Conservation (phyloP, 2,113 vertebrate species). For the Eubucco bourcierii region DNA sequence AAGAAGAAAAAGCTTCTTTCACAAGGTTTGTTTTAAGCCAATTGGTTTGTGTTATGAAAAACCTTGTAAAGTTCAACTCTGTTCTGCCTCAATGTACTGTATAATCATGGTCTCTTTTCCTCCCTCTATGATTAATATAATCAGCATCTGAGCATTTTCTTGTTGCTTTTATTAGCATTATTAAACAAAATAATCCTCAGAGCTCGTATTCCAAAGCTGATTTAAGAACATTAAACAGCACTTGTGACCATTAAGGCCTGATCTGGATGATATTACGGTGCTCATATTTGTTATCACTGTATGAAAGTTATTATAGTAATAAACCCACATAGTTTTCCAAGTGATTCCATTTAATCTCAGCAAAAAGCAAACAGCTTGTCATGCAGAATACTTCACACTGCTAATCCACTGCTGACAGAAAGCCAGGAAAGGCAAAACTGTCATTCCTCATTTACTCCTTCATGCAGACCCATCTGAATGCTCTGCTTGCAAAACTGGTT, state of each 20-base stretch:
- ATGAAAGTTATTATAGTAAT: slow-evolving; percentile 62
- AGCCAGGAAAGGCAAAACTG: background rate
- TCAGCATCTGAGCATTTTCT: slow-evolving; percentile 17
- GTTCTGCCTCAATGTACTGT: background rate
- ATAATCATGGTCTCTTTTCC: background rate
- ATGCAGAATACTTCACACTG: slow-evolving; percentile 28
- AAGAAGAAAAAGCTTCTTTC: background rate
- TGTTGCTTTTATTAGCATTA: slow-evolving; percentile 53
- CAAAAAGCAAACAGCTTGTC: slow-evolving; percentile 59
- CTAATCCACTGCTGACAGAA: background rate
- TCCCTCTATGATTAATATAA: background rate
- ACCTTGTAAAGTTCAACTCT: background rate
- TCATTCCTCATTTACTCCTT: background rate
- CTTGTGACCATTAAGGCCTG: slow-evolving; percentile 55
- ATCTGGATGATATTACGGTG: slow-evolving; percentile 6
- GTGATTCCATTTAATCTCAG: slow-evolving; percentile 48
- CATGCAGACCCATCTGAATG: background rate
- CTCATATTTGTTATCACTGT: slow-evolving; percentile 39
- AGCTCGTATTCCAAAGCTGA: slow-evolving; percentile 32
- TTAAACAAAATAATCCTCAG: slow-evolving; percentile 48
- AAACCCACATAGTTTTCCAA: slow-evolving; percentile 52
- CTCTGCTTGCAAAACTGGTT: background rate
- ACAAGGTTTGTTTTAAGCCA: background rate
- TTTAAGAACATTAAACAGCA: slow-evolving; percentile 54
- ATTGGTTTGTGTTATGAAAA: background rate